Conservation (phyloP, 2,888 invertebrate species). For the Ochropleura plecta region DNA sequence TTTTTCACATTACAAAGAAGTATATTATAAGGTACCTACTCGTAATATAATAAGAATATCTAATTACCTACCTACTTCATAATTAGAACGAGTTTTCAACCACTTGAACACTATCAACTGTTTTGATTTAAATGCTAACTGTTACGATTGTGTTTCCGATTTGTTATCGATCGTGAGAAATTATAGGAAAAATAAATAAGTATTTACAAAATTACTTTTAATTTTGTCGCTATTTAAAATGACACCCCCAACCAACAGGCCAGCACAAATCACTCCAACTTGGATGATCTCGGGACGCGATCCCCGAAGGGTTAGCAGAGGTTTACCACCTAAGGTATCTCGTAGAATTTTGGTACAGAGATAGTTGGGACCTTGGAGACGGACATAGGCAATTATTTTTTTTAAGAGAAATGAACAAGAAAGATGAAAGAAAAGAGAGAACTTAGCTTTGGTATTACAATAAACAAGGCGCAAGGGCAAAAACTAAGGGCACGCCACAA, state of each 20-base stretch:
- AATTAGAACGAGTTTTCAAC: background rate
- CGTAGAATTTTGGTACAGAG: no score
- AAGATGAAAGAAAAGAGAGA: no score
- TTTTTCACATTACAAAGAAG: background rate
- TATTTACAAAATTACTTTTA: background rate
- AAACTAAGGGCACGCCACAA: no score
- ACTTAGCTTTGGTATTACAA: no score
- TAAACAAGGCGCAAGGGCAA: no score
- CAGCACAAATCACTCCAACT: background rate
- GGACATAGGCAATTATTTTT: no score
- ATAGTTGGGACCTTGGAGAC: no score
- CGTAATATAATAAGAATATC: background rate
- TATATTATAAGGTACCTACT: background rate
- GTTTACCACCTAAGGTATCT: no score
- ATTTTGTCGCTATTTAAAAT: background rate
- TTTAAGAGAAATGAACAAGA: no score
- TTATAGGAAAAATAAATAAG: no score
- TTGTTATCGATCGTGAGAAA: background rate
- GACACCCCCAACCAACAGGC: background rate
- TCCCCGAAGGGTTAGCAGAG: no score
- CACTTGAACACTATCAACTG: background rate
- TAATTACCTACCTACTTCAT: background rate
- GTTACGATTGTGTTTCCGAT: background rate
- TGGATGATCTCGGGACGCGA: background rate
- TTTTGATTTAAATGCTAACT: background rate